Conservation (phyloP, 2,113 vertebrate species). For the Cairina moschata region DNA sequence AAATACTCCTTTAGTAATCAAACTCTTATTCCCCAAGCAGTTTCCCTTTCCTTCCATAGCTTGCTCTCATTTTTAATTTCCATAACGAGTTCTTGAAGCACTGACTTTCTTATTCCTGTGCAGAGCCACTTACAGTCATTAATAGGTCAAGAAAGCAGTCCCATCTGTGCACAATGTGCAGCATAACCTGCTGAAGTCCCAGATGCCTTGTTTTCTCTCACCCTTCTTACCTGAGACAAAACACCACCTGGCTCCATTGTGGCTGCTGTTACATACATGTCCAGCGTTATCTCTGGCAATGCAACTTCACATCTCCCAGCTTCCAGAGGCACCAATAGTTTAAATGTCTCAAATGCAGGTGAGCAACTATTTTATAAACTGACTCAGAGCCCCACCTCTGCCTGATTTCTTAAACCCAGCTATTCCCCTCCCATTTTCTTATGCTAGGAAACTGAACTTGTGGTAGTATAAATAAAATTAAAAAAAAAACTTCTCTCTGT, state of each 20-base stretch:
- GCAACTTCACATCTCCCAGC: conserved; percentile 17
- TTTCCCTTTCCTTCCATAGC: background rate
- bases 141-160: background rate
- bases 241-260: conserved; percentile 17
- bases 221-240: conserved; percentile 59
- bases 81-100: background rate
- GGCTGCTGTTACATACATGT: accelerated
- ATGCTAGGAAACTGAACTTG: background rate
- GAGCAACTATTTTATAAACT: conserved; percentile 59
- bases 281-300: background rate
- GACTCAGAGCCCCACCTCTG: conserved; percentile 73
- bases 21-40: background rate
- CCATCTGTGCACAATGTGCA: background rate
- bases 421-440: conserved; percentile 48
- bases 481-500: background rate
- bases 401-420: conserved; percentile 24
- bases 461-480: background rate
- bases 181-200: background rate
- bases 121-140: background rate
- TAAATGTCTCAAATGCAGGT: conserved; percentile 9
- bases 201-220: background rate
- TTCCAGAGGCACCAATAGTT: background rate
- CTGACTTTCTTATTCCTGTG: background rate
- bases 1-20: background rate
- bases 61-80: background rate